Evolutionary conservation across 2,888 invertebrate genomes (phyloP), one percentile per base, ranked within the genome.

Genomic region (Gandaritis pyraliata): DNA sequence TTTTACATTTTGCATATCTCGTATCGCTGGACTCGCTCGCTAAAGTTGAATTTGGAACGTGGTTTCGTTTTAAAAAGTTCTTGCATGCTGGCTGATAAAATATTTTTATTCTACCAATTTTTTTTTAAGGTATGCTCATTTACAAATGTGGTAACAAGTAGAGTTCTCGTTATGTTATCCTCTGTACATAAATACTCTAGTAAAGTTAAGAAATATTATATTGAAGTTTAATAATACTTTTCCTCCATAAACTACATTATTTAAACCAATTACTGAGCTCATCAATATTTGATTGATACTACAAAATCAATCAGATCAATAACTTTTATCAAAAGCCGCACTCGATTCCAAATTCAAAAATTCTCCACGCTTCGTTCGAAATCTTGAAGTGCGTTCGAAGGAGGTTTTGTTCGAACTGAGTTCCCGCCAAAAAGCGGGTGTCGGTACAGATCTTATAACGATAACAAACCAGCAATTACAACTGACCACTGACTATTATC

Each of bases 401-500:
- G 50, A 50, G 49, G 56, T 46, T 51, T 43, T 57, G 50, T 61
- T 61, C 61, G 51, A 55, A 53, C 30, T 74, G 71, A 71, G 74
- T 79, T 76, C 76, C 83, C 78, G 75, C 82, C 85, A 81, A 87
- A 87, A 86, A 63, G 58, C 55, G 83, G 83, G 84, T 83, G 86
- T 85, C 75, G 80, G 79, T 68, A 68, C 68, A 82, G 86, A 87
- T 87, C 77, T 77, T 82, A 80, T 72, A 65, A 74, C 84, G 87
- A 88, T 88, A 88, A 77, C 72, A 81, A 76, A 72, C 78, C 84
- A 74, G 85, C 88, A 90, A 90, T 92, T 91, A 90, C 86, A 82
- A 81, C 79, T 83, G 86, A 86, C 85, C 83, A 85, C 86, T 83
- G 81, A 85, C 87, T 88, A 90, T 90, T 92, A 92, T 91, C 88